These are phyloP conservation scores for Clamator glandarius DNA, from an alignment of 2,797 vertebrate species.

Conservation along the genomic window DNA sequence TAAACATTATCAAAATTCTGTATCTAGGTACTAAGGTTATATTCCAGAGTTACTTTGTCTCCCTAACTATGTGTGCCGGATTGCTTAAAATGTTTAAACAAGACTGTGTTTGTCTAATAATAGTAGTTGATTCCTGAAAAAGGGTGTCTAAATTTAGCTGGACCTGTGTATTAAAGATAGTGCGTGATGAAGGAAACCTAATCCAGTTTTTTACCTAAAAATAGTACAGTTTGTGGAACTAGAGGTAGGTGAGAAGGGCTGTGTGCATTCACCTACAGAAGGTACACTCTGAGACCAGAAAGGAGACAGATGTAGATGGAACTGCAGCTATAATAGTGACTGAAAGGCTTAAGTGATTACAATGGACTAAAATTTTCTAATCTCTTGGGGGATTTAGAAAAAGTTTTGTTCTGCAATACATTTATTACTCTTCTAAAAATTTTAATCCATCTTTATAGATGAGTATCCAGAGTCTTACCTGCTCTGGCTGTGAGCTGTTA, in stretches of 20 bases:
- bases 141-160: not conserved
- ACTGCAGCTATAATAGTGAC: not conserved
- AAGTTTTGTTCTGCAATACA: not conserved
- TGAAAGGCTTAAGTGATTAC: not conserved
- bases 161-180: not conserved
- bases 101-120: not conserved
- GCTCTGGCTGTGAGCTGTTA: not conserved
- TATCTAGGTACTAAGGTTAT: not conserved
- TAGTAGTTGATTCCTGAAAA: not conserved
- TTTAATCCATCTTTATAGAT: not conserved
- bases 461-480: not conserved
- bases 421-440: not conserved
- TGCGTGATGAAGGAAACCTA: not conserved
- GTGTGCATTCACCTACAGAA: not conserved
- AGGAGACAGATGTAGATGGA: not conserved
- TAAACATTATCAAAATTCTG: not conserved
- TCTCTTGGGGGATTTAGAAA: not conserved
- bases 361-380: not conserved
- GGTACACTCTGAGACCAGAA: not conserved
- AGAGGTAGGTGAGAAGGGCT: not conserved
- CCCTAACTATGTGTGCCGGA: fast-evolving
- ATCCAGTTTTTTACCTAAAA: not conserved
- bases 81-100: not conserved
- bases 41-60: not conserved
- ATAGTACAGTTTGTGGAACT: not conserved